Conservation (phyloP, 2,888 invertebrate species). For the Macrophya alboannulata region DNA sequence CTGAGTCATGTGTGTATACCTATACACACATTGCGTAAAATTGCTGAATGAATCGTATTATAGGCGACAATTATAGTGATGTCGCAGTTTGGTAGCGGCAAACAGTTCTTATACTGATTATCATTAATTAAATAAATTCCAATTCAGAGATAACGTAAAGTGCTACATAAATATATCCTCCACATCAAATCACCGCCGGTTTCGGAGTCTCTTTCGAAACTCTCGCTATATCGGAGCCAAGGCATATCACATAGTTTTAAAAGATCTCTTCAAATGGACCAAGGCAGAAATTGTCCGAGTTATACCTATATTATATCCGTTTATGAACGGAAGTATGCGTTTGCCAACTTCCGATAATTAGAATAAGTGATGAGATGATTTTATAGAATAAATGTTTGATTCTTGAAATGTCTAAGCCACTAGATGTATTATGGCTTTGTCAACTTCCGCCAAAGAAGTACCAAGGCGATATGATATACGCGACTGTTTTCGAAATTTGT, state of each 20-base stretch:
- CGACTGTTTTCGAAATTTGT: constrained; percentile 10
- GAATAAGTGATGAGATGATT: background rate
- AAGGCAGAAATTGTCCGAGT: background rate
- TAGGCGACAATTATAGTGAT: background rate
- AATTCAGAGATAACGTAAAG: background rate
- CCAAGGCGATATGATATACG: background rate
- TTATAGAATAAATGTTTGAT: background rate
- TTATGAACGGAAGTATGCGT: background rate
- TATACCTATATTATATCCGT: background rate
- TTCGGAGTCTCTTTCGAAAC: constrained; percentile 2
- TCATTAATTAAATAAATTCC: constrained; percentile 26
- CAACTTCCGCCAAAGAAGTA: constrained; percentile 6
- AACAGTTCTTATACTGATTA: constrained; percentile 27
- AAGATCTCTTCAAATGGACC: background rate
- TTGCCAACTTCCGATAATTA: background rate
- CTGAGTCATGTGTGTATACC: background rate
- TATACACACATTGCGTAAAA: constrained; percentile 23
- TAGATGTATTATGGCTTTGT: background rate
- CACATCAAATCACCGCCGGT: background rate
- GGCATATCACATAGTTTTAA: background rate
- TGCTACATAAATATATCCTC: constrained; percentile 22
- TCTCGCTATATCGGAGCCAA: background rate
- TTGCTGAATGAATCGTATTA: constrained; percentile 12
- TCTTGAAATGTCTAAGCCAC: background rate
- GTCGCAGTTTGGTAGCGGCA: constrained; percentile 6